These are phyloP conservation scores for Callyntrura guangdongensis DNA, from an alignment of 2,888 invertebrate species.

Conservation along the genomic window DNA sequence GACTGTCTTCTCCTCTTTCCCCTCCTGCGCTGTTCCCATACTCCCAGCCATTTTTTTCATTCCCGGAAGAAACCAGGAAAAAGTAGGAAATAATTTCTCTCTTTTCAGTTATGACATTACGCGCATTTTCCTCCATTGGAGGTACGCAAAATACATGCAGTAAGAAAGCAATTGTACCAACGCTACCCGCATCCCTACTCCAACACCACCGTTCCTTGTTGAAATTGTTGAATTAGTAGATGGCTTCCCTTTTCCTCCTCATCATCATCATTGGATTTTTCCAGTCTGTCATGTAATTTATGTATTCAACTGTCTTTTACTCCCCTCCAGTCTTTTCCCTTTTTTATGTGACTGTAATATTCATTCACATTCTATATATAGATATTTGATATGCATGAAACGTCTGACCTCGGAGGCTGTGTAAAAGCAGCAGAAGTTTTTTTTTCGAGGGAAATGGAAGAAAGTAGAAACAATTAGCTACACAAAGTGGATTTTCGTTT, in stretches of 20 bases:
- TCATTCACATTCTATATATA: too few relatives aligned
- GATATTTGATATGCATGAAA: not conserved
- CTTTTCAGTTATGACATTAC: conserved; percentile 51
- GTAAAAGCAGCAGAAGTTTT: not conserved
- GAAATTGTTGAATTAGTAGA: conserved; percentile 47
- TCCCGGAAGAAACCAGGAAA: too few relatives aligned
- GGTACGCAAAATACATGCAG: not conserved
- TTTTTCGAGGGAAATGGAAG: not conserved
- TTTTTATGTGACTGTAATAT: not conserved
- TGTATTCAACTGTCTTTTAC: conserved; percentile 42
- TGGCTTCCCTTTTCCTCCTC: conserved; percentile 43
- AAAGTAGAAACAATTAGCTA: conserved; percentile 50
- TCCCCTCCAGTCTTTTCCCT: conserved; percentile 32
- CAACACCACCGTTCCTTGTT: not conserved
- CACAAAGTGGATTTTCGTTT: conserved; percentile 41
- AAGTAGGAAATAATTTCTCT: conserved; percentile 44
- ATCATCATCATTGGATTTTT: conserved; percentile 14
- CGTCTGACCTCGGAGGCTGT: not conserved
- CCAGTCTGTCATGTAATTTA: conserved; percentile 7
- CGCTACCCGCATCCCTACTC: not conserved
- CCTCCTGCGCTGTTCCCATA: not conserved
- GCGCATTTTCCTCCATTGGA: not conserved
- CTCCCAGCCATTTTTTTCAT: too few relatives aligned
- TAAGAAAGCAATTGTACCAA: not conserved
- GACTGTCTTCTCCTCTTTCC: not conserved